Percentiles rank a stretch among this genome's conserved stretches.
Conservation (phyloP, 2,113 vertebrate species). For the Colius striatus region DNA sequence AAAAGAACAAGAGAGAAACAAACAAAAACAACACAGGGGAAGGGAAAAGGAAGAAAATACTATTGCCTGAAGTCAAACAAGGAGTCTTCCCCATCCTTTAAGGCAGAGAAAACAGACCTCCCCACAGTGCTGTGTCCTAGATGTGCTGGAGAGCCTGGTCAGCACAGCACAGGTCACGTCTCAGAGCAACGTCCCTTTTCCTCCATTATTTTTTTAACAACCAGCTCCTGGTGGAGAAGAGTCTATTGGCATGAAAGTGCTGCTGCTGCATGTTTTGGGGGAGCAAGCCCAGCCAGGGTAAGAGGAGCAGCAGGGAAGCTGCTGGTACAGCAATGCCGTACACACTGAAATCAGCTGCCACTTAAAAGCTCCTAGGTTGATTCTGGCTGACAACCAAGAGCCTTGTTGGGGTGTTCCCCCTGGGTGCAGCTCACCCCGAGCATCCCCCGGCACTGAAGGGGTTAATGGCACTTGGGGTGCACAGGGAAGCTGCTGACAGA, state of each 20-base stretch:
- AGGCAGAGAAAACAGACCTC: not conserved
- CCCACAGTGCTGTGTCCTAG: not conserved
- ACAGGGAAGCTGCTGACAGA: not conserved
- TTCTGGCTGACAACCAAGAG: not conserved
- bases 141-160: not conserved
- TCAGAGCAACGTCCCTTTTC: not conserved
- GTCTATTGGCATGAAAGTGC: not conserved
- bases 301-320: not conserved
- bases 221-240: not conserved
- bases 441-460: not conserved
- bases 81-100: not conserved
- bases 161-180: not conserved
- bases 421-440: not conserved
- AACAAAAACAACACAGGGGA: not conserved
- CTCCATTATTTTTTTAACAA: not conserved
- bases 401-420: not conserved
- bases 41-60: no score
- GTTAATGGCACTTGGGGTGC: not conserved
- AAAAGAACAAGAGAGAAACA: not conserved
- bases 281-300: not conserved
- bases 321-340: not conserved
- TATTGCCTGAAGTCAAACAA: not conserved
- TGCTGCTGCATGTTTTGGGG: not conserved
- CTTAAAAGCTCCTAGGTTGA: not conserved
- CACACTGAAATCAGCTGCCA: not conserved